Percentiles rank a stretch among this genome's conserved stretches.
These are phyloP conservation scores for Drosophila stalkeri DNA, from an alignment of 2,888 invertebrate genomes.

Conservation along the genomic window DNA sequence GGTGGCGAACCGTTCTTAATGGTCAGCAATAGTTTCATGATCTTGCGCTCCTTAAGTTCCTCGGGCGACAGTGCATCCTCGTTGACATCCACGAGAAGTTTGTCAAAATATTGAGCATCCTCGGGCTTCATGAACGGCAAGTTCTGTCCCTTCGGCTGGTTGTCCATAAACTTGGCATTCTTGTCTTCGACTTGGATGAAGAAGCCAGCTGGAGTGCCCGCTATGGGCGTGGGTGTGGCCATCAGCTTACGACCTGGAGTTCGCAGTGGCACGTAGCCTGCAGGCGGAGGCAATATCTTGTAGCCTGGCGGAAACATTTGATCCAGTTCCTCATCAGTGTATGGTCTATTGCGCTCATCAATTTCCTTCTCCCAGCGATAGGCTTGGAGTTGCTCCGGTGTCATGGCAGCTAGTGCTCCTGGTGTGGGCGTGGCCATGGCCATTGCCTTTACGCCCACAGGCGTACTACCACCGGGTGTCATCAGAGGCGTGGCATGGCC, in stretches of 20 bases:
- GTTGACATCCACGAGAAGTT: conserved; percentile 98
- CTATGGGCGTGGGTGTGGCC: conserved; percentile 99
- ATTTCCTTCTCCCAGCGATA: conserved; percentile 99
- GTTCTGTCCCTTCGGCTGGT: conserved; percentile 98
- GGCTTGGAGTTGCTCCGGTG: conserved; percentile 99
- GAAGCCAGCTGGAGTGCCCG: conserved; percentile 96
- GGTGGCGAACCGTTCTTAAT: conserved; percentile 99
- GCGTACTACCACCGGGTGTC: conserved; percentile 94
- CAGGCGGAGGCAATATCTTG: conserved; percentile 97
- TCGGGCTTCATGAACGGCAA: conserved; percentile 99
- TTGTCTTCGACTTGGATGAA: conserved; percentile 97
- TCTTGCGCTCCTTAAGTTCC: conserved; percentile 99
- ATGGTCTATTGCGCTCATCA: conserved; percentile 98
- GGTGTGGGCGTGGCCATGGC: conserved; percentile 99
- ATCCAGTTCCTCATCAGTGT: conserved; percentile 98
- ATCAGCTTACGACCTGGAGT: conserved; percentile 99
- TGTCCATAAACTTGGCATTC: conserved; percentile 94
- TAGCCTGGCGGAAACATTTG: conserved; percentile 99
- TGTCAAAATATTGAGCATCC: conserved; percentile 99
- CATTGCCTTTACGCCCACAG: conserved; percentile 98
- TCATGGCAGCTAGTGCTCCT: conserved; percentile 98
- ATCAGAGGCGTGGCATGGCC: conserved; percentile 89
- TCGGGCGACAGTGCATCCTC: conserved; percentile 97
- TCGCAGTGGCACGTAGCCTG: conserved; percentile 97
- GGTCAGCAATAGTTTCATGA: conserved; percentile 98